Percentiles rank a stretch among this genome's conserved stretches.
Evolutionary conservation across 2,113 vertebrate genomes (phyloP).

Genomic region (Campylorhamphus procurvoides): DNA sequence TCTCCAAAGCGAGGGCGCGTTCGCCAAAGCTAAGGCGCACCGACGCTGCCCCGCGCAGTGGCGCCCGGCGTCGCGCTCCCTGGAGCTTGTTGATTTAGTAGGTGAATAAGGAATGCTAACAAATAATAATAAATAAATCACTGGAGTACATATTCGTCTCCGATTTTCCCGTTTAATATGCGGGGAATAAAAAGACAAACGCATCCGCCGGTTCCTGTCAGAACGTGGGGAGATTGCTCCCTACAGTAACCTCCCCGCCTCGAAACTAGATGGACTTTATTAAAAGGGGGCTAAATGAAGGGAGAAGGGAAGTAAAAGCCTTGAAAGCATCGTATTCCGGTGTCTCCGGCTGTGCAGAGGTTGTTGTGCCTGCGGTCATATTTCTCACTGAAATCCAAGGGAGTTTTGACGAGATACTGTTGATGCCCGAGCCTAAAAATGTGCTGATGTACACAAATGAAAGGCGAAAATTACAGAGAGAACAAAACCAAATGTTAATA

Average conservation of each 20-base stretch:
- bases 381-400: background rate
- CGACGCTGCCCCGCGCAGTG: background rate
- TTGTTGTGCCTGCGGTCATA: background rate
- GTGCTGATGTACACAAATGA: background rate
- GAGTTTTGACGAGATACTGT: background rate
- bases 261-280: background rate
- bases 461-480: background rate
- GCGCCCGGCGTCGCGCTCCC: background rate
- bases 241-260: background rate
- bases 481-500: background rate
- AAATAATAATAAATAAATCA: accelerated
- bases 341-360: background rate
- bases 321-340: background rate
- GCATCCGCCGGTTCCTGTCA: background rate
- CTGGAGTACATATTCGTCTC: background rate
- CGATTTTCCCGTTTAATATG: background rate
- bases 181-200: background rate
- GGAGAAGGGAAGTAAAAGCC: background rate
- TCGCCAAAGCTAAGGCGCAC: accelerated
- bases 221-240: background rate
- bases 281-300: accelerated
- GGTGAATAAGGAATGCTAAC: background rate
- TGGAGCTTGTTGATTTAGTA: accelerated
- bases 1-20: accelerated
- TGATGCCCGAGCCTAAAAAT: background rate